Conservation (phyloP, 2,888 invertebrate genomes). For the Andricus curvator region DNA sequence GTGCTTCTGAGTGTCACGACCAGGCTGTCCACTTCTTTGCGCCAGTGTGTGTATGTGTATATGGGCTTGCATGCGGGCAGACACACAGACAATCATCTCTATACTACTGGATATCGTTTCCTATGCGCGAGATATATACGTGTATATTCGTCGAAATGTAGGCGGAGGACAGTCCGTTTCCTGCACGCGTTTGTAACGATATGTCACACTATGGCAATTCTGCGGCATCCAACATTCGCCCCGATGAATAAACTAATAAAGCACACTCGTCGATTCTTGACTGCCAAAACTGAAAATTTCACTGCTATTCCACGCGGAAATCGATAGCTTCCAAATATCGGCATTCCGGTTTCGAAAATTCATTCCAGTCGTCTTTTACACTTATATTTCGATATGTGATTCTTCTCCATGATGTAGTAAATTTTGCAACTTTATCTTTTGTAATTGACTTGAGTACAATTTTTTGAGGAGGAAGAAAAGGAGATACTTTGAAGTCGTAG, state of each 20-base stretch:
- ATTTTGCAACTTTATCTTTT: too few relatives aligned
- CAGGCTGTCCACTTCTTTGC: constrained; percentile 75
- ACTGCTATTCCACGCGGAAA: not conserved
- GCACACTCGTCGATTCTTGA: constrained; percentile 40
- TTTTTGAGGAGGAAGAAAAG: too few relatives aligned
- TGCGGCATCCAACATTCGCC: constrained; percentile 35
- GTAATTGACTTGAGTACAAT: too few relatives aligned
- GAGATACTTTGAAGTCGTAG: too few relatives aligned
- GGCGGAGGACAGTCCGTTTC: constrained; percentile 40
- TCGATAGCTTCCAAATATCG: not conserved
- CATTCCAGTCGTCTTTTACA: not conserved
- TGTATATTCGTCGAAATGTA: constrained; percentile 26
- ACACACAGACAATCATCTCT: constrained; percentile 37
- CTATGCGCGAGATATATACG: constrained; percentile 22
- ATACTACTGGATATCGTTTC: constrained; percentile 38
- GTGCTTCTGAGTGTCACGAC: constrained; percentile 76
- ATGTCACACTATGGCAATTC: constrained; percentile 40
- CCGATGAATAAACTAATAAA: constrained; percentile 41
- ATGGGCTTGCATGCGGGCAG: constrained; percentile 23
- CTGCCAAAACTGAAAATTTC: constrained; percentile 12
- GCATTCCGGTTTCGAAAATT: not conserved
- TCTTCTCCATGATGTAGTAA: too few relatives aligned
- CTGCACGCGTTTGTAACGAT: constrained; percentile 41
- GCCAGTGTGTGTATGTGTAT: constrained; percentile 52
- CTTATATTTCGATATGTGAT: not conserved